A percentile compares a stretch with the other conserved stretches of the same genome.
phyloP scores from a whole-genome alignment of 2,888 invertebrate genomes.

The Diaprepes abbreviatus region DNA sequence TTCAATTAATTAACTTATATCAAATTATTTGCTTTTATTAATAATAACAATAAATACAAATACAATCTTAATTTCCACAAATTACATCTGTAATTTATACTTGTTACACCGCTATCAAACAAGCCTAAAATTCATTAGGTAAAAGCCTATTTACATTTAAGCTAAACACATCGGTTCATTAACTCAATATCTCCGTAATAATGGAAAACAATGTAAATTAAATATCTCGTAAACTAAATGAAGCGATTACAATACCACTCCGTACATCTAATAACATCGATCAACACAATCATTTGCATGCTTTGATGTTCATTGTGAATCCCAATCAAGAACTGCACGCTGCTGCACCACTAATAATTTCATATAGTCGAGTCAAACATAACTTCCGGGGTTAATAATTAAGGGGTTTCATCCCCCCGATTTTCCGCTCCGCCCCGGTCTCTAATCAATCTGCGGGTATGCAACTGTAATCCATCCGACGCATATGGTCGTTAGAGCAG shows the following conservation, averaged over 20 bases:
- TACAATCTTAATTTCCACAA: too few species aligned
- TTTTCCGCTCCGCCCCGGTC: background rate
- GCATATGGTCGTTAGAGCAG: background rate
- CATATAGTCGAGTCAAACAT: conserved; percentile 18
- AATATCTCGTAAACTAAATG: background rate
- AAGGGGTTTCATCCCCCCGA: background rate
- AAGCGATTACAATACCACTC: background rate
- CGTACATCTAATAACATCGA: background rate
- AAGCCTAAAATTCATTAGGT: too few species aligned
- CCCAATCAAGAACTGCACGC: conserved; percentile 6
- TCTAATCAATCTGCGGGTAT: background rate
- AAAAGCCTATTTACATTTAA: too few species aligned
- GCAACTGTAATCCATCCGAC: conserved; percentile 1
- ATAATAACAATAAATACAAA: too few species aligned
- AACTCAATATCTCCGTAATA: too few species aligned
- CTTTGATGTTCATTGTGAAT: conserved; percentile 15
- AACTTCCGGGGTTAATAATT: background rate
- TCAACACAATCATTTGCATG: conserved; percentile 6
- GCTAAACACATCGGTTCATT: too few species aligned
- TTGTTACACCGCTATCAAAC: too few species aligned
- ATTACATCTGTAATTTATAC: too few species aligned
- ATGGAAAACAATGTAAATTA: background rate
- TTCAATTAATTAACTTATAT: too few species aligned
- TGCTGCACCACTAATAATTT: conserved; percentile 3
- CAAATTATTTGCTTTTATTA: too few species aligned